Base-by-base conservation (phyloP, 2,113 vertebrate species). In the Tauraco erythrolophus region DNA sequence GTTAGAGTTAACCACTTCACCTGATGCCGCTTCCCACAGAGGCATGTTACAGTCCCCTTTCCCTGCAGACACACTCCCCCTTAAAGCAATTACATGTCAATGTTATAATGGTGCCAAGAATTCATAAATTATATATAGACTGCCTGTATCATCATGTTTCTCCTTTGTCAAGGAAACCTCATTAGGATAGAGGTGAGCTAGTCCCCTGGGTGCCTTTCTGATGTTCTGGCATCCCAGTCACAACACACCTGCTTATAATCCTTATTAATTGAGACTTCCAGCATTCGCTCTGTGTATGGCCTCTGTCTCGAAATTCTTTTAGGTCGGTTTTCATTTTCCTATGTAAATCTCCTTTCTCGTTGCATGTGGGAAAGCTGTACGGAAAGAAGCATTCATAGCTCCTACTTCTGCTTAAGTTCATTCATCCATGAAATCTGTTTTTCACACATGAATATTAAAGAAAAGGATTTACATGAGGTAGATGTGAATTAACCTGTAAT, bases 361-460 rank as follows among this genome's bases (percentile, higher is more conserved):
- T 69, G 33, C 9, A 4, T 41, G 46, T 72, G 79, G 60, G 62
- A 88, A 95, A 92, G 50, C 50, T 90, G 35, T 65, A 80, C 35
- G 72, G 82, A 81, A 84, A 87, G 46, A 84, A 84, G 24, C 31
- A 57, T 88, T 86, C 58, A 25, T 69, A 72, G 11, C 11, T 91
- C 25, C 25, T 14, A 9, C 30, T 85, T 61, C 48, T 70, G 16
- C 87, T 61, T 53, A 65, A 37, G 45, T 86, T 80, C 79, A 50
- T 74, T 84, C 68, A 66, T 69, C 58, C 85, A 24, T 88, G 50
- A 91, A 95, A 92, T 83, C 71, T 83, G 79, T 13, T 58, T 79
- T 86, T 92, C 71, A 89, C 71, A 65, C 58, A 51, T 89, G 41
- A 91, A 84, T 89, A 61, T 96, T 96, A 77, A 95, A 90, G 30